These are phyloP conservation scores for Sterna hirundo DNA, from an alignment of 2,113 vertebrate genomes.

Conservation along the genomic window DNA sequence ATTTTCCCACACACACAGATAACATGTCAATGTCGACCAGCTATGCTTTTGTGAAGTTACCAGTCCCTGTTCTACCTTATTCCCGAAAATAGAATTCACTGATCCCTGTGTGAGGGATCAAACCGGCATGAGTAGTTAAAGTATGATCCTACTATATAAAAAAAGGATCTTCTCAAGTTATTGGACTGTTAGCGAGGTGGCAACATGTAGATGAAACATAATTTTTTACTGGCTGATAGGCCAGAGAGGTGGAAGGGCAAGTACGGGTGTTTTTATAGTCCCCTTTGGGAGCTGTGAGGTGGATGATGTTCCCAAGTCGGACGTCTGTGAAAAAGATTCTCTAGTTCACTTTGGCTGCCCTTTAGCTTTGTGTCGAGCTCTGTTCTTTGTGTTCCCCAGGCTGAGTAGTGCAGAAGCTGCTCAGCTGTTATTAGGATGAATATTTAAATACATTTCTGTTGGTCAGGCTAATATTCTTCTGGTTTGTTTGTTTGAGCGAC, in stretches of 20 bases:
- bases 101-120: not conserved
- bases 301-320: not conserved
- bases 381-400: not conserved
- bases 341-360: not conserved
- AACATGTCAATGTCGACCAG: fast-evolving
- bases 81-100: not conserved
- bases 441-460: not conserved
- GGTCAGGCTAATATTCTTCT: not conserved
- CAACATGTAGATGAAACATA: not conserved
- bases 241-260: not conserved
- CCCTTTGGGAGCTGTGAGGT: not conserved
- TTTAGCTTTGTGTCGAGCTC: not conserved
- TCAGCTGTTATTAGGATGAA: not conserved
- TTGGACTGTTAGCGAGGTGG: not conserved
- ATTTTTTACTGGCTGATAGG: not conserved
- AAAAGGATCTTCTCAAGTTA: not conserved
- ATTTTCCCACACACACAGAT: not conserved
- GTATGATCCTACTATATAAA: not conserved
- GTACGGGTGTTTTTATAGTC: not conserved
- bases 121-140: not conserved
- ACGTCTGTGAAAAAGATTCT: not conserved
- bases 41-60: not conserved
- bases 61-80: not conserved
- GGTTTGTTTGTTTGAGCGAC: not conserved
- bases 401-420: not conserved